Percentiles rank a stretch among this genome's conserved stretches.
Evolutionary conservation across 2,888 invertebrate genomes (phyloP).

Genomic region (Sacculina carcini): DNA sequence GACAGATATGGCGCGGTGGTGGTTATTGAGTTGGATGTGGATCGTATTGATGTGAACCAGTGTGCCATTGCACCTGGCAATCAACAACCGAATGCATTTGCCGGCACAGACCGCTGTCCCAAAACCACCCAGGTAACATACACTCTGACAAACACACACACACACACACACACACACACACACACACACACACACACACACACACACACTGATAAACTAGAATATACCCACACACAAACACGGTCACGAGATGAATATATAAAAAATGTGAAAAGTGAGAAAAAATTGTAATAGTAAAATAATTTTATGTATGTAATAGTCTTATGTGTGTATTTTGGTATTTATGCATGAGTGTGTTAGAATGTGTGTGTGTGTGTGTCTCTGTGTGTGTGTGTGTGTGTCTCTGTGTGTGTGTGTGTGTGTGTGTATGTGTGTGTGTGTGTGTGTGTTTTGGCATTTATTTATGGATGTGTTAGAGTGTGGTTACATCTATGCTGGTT

Average conservation of each 20-base stretch:
- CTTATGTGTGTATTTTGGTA: neutral
- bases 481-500: neutral
- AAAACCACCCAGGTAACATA: slow-evolving; percentile 45
- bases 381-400: neutral
- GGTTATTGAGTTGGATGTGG: slow-evolving; percentile 85
- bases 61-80: slow-evolving; percentile 75
- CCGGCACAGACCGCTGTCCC: slow-evolving; percentile 70
- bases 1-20: slow-evolving; percentile 71
- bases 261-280: too few species aligned
- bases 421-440: neutral
- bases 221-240: neutral
- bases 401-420: neutral
- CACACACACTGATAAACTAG: too few species aligned
- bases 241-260: neutral
- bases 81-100: slow-evolving; percentile 59
- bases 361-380: neutral
- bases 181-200: neutral
- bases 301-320: neutral
- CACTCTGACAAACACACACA: too few species aligned
- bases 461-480: neutral
- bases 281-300: too few species aligned
- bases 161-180: neutral
- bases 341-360: neutral
- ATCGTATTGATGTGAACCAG: slow-evolving; percentile 88
- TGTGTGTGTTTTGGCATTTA: too few species aligned